phyloP scores from a whole-genome alignment of 2,797 vertebrate species.

The Alca torda region DNA sequence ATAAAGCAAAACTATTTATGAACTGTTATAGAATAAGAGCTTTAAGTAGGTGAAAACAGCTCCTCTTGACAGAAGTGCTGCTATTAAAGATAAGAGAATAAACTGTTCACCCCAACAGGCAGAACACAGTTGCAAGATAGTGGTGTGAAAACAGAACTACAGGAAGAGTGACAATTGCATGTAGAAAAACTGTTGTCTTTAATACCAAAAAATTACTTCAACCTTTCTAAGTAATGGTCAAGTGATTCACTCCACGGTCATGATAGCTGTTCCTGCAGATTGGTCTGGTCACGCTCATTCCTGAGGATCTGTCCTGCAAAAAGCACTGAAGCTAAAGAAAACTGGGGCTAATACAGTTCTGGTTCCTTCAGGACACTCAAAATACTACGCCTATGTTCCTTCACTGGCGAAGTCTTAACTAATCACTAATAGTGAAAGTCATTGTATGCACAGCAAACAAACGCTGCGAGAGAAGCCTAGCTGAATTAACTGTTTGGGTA shows the following conservation, averaged over 20 bases:
- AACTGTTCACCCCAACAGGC: neutral
- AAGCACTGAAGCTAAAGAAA: neutral
- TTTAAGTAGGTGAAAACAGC: neutral
- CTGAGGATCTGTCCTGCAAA: neutral
- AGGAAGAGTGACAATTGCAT: neutral
- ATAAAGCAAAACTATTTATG: neutral
- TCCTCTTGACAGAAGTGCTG: neutral
- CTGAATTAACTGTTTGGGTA: neutral
- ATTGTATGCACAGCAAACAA: neutral
- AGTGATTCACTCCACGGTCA: neutral
- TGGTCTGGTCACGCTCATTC: neutral
- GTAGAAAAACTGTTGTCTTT: neutral
- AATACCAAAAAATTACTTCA: neutral
- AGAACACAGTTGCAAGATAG: neutral
- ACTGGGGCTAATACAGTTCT: neutral
- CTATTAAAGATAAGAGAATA: neutral
- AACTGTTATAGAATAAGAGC: neutral
- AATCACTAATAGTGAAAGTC: neutral
- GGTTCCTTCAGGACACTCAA: neutral
- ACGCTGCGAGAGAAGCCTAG: neutral
- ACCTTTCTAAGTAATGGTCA: neutral
- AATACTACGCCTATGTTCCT: neutral
- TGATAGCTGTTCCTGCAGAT: neutral
- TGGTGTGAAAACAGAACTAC: neutral
- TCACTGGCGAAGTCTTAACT: neutral